Evolutionary conservation across 2,797 vertebrate genomes (phyloP).

Genomic region (Oreochromis grahami): DNA sequence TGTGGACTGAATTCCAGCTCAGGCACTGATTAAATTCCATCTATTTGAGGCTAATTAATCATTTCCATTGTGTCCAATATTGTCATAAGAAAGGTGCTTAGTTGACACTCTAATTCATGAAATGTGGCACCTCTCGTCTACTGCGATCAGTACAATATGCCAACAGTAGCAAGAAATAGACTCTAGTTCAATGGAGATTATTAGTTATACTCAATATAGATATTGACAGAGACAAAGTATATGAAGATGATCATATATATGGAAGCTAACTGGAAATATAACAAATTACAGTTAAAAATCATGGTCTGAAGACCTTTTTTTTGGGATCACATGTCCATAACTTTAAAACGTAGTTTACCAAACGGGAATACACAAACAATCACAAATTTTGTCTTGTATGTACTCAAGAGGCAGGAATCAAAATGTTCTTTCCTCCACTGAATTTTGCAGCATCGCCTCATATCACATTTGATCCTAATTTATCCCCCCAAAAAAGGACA

Average conservation of each 20-base stretch:
- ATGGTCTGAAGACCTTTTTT: not conserved
- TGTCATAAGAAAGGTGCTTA: constrained; percentile 73
- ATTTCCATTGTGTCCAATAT: constrained; percentile 69
- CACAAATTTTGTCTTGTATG: not conserved
- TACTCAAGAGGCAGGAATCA: not conserved
- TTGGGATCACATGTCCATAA: not conserved
- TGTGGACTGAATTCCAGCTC: constrained; percentile 25
- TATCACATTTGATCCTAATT: constrained; percentile 63
- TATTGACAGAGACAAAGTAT: constrained; percentile 11
- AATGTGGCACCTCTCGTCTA: constrained; percentile 35
- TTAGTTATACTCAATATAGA: constrained; percentile 58
- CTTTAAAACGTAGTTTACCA: not conserved
- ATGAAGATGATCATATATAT: constrained; percentile 3
- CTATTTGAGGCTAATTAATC: constrained; percentile 67
- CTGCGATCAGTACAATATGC: constrained; percentile 57
- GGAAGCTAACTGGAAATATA: not conserved
- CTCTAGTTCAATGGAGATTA: constrained; percentile 39
- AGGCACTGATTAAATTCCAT: constrained; percentile 57
- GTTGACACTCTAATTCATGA: constrained; percentile 71
- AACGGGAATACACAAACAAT: not conserved
- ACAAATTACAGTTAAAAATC: not conserved
- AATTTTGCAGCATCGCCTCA: constrained; percentile 24
- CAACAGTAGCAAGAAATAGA: constrained; percentile 50
- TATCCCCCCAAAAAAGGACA: constrained; percentile 26
- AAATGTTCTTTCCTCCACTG: not conserved